Conservation (phyloP, 2,888 invertebrate species). For the Bimastos eiseni region DNA sequence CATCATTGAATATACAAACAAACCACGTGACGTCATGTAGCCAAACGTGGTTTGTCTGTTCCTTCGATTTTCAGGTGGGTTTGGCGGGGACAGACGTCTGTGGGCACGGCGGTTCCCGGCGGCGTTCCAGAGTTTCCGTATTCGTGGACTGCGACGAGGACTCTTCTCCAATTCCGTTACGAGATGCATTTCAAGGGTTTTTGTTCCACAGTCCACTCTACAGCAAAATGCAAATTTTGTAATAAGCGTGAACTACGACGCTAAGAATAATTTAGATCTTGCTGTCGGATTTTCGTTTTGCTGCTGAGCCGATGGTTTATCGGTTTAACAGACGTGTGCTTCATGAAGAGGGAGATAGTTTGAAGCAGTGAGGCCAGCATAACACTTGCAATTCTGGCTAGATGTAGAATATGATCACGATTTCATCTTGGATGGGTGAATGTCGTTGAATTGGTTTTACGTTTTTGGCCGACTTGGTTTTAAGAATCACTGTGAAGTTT, state of each 20-base stretch:
- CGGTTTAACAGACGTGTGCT: neutral
- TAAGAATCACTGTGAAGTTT: neutral
- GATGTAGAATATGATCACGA: neutral
- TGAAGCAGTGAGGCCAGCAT: neutral
- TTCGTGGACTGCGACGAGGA: neutral
- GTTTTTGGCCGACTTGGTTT: neutral
- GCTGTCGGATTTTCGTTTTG: neutral
- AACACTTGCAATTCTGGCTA: neutral
- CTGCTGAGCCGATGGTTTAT: neutral
- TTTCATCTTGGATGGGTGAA: neutral
- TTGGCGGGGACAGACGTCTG: neutral
- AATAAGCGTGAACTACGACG: neutral
- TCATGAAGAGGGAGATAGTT: neutral
- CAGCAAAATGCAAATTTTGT: neutral
- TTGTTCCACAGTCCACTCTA: neutral
- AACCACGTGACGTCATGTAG: slow-evolving; percentile 27
- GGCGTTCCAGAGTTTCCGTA: neutral
- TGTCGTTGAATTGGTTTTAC: neutral
- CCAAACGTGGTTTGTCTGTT: neutral
- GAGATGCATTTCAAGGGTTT: neutral
- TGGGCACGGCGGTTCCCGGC: neutral
- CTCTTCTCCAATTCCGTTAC: neutral
- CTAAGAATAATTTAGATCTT: neutral
- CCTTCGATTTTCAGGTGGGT: neutral
- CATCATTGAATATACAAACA: slow-evolving; percentile 52